Evolutionary conservation across 2,113 vertebrate species (phyloP).

Genomic region (Antennarius striatus): DNA sequence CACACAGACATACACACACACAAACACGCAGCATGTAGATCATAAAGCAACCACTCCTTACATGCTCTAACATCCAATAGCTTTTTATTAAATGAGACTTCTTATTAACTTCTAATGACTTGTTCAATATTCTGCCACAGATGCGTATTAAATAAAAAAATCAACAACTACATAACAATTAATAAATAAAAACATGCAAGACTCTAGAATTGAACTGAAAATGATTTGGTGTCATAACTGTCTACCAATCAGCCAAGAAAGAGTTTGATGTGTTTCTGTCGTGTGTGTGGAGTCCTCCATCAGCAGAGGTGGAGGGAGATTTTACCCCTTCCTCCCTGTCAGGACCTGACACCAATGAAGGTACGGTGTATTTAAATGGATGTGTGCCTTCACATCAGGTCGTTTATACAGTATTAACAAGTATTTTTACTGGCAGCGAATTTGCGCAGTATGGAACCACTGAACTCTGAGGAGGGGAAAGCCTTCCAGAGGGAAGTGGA

Average conservation of each 20-base stretch:
- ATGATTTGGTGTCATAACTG: neutral
- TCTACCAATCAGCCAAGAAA: constrained; percentile 77
- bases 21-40: too few species aligned
- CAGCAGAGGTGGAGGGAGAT: constrained; percentile 26
- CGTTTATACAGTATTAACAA: too few species aligned
- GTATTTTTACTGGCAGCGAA: constrained; percentile 2
- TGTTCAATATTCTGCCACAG: too few species aligned
- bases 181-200: too few species aligned
- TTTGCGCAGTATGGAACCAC: neutral
- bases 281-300: constrained; percentile 70
- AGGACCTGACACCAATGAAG: constrained; percentile 6
- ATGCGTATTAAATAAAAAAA: too few species aligned
- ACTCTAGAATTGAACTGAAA: neutral
- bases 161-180: too few species aligned
- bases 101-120: too few species aligned
- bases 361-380: constrained; percentile 11
- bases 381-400: too few species aligned
- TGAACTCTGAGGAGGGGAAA: neutral
- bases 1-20: neutral
- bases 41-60: too few species aligned
- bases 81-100: too few species aligned
- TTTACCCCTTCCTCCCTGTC: neutral
- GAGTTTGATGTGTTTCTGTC: constrained; percentile 90
- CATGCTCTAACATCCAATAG: too few species aligned
- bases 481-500: constrained; percentile 20